These are phyloP conservation scores for Microtus montanus DNA, from an alignment of 2,113 vertebrate species.

Conservation along the genomic window DNA sequence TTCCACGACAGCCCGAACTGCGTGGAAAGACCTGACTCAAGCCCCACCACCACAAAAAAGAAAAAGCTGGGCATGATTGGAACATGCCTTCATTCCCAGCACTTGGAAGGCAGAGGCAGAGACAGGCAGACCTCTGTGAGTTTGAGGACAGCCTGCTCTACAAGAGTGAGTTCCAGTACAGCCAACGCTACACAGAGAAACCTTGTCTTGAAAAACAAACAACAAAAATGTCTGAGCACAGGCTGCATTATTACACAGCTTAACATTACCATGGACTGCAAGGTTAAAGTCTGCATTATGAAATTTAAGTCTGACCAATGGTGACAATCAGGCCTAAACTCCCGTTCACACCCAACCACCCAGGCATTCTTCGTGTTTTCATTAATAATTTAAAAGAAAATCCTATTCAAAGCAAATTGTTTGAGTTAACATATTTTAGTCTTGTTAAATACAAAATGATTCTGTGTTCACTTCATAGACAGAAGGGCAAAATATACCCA, in stretches of 20 bases:
- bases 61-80: not conserved
- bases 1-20: not conserved
- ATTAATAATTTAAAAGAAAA: conserved; percentile 65
- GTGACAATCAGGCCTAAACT: not conserved
- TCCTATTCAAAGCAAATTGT: conserved; percentile 52
- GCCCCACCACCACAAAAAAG: too few species aligned
- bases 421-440: conserved; percentile 67
- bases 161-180: not conserved
- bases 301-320: conserved; percentile 49
- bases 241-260: not conserved
- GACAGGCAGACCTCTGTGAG: not conserved
- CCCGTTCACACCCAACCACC: conserved; percentile 30
- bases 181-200: not conserved
- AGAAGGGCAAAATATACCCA: conserved; percentile 52
- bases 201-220: not conserved
- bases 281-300: conserved; percentile 29
- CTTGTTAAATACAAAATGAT: conserved; percentile 64
- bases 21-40: not conserved
- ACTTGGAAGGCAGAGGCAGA: not conserved
- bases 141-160: not conserved
- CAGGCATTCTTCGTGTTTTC: conserved; percentile 52
- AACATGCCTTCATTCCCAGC: not conserved
- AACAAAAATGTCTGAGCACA: not conserved
- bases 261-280: not conserved
- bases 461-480: conserved; percentile 55